A percentile compares a stretch with the other conserved stretches of the same genome.
phyloP scores from a whole-genome alignment of 2,113 vertebrate species.

The Peromyscus polionotus region DNA sequence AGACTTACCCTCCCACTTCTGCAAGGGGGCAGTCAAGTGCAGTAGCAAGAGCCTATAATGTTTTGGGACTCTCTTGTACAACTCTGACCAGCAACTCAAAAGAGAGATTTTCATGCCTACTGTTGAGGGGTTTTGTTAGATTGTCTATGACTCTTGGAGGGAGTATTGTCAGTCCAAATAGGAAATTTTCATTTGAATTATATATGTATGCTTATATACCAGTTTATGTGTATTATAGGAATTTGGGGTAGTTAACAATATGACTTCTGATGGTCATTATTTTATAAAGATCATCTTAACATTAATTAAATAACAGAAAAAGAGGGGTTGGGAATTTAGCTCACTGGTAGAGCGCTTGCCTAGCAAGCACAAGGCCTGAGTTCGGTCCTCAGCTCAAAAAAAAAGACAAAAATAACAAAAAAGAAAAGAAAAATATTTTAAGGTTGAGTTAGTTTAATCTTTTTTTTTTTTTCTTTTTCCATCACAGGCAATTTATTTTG shows the following conservation, averaged over 20 bases:
- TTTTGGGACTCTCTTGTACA: not conserved
- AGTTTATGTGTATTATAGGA: not conserved
- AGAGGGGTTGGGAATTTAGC: too few species aligned
- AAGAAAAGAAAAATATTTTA: not conserved
- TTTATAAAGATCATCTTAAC: slow-evolving; percentile 56
- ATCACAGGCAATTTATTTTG: too few species aligned
- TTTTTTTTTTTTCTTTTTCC: not conserved
- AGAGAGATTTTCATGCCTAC: not conserved
- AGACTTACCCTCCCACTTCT: not conserved
- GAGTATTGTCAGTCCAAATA: not conserved
- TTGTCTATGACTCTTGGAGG: not conserved
- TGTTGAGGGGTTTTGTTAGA: not conserved
- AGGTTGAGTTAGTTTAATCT: not conserved
- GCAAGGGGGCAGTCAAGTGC: not conserved
- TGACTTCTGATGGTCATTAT: not conserved
- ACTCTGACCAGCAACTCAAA: not conserved
- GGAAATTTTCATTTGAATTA: not conserved
- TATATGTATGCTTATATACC: not conserved
- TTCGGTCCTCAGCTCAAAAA: too few species aligned
- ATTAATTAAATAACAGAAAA: not conserved
- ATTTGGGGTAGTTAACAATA: not conserved
- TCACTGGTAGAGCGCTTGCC: too few species aligned
- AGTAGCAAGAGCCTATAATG: not conserved
- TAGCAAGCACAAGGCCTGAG: too few species aligned
- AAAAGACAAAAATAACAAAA: too few species aligned